Evolutionary conservation across 2,797 vertebrate genomes (phyloP).

Genomic region (Thripadectes ignobilis): DNA sequence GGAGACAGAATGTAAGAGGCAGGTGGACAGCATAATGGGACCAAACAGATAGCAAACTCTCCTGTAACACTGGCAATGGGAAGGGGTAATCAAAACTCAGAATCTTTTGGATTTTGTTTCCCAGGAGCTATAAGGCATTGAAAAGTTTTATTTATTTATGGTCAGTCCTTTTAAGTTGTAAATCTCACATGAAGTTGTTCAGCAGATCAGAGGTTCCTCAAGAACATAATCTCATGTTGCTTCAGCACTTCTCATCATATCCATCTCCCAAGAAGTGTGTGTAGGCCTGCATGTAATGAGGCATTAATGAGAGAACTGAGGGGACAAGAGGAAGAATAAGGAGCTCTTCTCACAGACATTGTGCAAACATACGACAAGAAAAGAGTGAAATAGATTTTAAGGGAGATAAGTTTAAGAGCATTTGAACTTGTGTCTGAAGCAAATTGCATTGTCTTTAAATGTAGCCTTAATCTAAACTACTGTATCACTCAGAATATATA

Average conservation of each 20-base stretch:
- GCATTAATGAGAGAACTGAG: neutral
- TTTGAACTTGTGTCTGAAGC: neutral
- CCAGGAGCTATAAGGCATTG: neutral
- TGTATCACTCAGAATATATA: neutral
- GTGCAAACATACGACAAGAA: neutral
- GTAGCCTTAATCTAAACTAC: neutral
- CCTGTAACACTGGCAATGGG: rapidly evolving
- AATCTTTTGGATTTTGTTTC: neutral
- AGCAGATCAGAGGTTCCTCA: neutral
- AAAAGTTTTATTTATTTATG: neutral
- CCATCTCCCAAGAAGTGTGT: neutral
- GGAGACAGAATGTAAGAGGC: neutral
- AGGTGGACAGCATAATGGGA: neutral
- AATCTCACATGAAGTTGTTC: neutral
- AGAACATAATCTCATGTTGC: neutral
- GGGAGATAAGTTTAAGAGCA: neutral
- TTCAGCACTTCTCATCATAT: neutral
- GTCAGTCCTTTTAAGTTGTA: neutral
- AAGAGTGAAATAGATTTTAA: neutral
- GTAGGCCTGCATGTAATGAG: neutral
- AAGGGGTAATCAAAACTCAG: neutral
- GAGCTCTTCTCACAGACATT: neutral
- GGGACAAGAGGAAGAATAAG: neutral
- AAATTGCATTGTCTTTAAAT: neutral
- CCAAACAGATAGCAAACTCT: neutral